Base-by-base conservation (phyloP, 1,140 invertebrate genomes). In the Drosophila pandora region DNA sequence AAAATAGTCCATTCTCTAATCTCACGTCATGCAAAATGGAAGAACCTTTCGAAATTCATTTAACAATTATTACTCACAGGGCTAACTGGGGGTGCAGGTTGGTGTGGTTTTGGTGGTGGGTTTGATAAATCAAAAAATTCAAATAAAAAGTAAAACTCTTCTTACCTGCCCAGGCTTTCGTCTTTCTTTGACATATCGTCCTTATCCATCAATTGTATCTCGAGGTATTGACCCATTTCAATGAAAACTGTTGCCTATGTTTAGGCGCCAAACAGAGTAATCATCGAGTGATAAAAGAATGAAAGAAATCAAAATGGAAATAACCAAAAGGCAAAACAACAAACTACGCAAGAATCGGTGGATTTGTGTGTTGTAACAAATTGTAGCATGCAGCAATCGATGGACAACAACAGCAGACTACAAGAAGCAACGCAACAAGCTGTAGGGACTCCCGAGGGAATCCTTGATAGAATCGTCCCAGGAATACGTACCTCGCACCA, bases 401-500 rank as follows among this genome's bases (percentile, higher is more conserved):
- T 74, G 12, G 68, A 85, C 60, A 79, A 81, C 50, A 82, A 81
- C 39, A 69, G 59, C 45, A 71, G 50, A 81, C 82, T 82, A 85
- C 74, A 65, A 65, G 56, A 71, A 87, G 77, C 82, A 70, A 62
- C 22, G 75, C 63, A 76, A 41, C 68, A 75, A 68, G 49, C 62
- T 54, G 23, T 8, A 10, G 8, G 28, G 28, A 37, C 23, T 6
- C 22, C 2, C 13, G 1, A 9, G 28, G 54, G 30, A 48, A 28
- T 28, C 30, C 59, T n/a, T 25, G 21, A 8, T 12, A 5, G 32
- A 30, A 37, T 30, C 45, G 3, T 17, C 2, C 12, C 32, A 1
- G 28, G 43, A 17, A 28, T 75, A 80, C 93, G 93, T 94, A 97
- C 97, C 96, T 98, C 97, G 89, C 97, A 98, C 95, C 96, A 96